Evolutionary conservation across 2,113 vertebrate species (phyloP), one percentile per base, ranked within the genome.

Genomic region (Chitala chitala): DNA sequence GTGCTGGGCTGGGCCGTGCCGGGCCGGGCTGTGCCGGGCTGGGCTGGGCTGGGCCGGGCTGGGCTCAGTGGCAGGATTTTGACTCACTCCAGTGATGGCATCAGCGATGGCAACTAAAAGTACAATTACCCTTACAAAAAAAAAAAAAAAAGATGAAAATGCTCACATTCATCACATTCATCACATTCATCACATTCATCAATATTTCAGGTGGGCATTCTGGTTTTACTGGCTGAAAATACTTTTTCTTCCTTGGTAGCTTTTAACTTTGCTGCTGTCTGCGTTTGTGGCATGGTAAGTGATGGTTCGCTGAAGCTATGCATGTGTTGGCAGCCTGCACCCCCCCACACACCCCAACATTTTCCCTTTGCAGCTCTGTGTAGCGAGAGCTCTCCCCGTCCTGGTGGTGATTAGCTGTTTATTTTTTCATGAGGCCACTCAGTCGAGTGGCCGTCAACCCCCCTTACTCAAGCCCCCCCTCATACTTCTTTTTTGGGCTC

Each of bases 361-460:
- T 59, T 38, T 54, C 51, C 15, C 33, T 13, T 10, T 44, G 38
- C 72, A 38, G 53, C 72, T 59, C 73, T 73, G 76, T 69, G 75
- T 80, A 74, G 71, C 61, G 79, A 80, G 81, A 80, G 73, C 79
- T 59, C 75, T 44, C 71, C 78, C 78, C 61, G 55, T 81, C 75
- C 69, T 76, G 59, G 76, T 89, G 79, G 76, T 80, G 78, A 82
- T 84, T 84, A 82, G 78, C 79, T 82, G 38, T 84, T 90, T 80
- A 87, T 74, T 87, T 84, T 86, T 90, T 89, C 56, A 90, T 88
- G 82, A 89, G 79, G 81, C 72, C 76, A 79, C 85, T 87, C 84
- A 77, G 76, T 77, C 78, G 77, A 74, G 80, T 83, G 82, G 69
- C 80, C 76, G 64, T 53, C 75, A 73, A 75, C 61, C 75, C 48